Percentiles rank a stretch among this genome's conserved stretches.
These are phyloP conservation scores for Autographa pulchrina DNA, from an alignment of 2,888 invertebrate species.

Conservation along the genomic window DNA sequence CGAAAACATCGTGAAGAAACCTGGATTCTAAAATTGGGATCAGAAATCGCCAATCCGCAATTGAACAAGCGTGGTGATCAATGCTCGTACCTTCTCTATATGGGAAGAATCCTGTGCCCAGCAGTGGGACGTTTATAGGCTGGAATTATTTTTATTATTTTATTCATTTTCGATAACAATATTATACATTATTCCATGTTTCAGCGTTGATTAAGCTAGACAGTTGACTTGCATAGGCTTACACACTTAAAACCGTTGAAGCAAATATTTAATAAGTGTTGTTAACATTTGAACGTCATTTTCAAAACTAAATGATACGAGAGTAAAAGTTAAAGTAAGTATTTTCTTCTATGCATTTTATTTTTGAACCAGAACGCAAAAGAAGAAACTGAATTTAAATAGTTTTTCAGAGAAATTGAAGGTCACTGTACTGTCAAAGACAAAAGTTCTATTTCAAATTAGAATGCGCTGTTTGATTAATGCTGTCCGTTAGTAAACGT, in stretches of 20 bases:
- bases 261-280: not conserved
- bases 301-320: not conserved
- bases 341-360: not conserved
- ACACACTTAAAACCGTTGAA: not conserved
- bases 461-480: not conserved
- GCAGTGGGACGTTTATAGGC: too few species aligned
- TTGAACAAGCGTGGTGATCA: too few species aligned
- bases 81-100: too few species aligned
- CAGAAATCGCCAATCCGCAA: too few species aligned
- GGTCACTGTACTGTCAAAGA: conserved; percentile 22
- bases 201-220: not conserved
- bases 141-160: too few species aligned
- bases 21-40: too few species aligned
- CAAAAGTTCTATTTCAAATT: conserved; percentile 12
- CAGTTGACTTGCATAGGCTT: not conserved
- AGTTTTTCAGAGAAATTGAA: not conserved
- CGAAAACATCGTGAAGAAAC: too few species aligned
- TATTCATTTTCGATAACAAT: too few species aligned
- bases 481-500: not conserved
- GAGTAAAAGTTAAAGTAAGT: not conserved
- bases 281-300: not conserved
- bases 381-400: conserved; percentile 7
- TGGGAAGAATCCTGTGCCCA: too few species aligned
- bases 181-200: not conserved
- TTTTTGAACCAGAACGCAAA: not conserved